Evolutionary conservation across 1,140 invertebrate species (phyloP).

Genomic region (Aphidius gifuensis): DNA sequence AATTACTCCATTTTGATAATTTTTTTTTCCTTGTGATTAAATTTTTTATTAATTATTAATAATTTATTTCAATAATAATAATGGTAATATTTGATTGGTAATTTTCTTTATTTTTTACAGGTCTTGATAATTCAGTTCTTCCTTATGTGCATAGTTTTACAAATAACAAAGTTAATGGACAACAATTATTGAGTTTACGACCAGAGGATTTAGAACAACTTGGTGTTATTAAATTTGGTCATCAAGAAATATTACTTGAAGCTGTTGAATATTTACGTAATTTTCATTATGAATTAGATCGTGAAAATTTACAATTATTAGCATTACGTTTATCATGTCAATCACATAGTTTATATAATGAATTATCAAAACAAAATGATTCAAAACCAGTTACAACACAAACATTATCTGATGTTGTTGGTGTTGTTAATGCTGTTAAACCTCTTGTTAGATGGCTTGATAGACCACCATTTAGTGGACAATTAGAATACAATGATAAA

Average conservation of each 20-base stretch:
- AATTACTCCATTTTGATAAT: slow-evolving; percentile 11
- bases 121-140: slow-evolving; percentile 76
- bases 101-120: slow-evolving; percentile 47
- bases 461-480: slow-evolving; percentile 68
- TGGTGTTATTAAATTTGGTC: slow-evolving; percentile 79
- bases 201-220: slow-evolving; percentile 85
- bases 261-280: slow-evolving; percentile 84
- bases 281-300: slow-evolving; percentile 86
- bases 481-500: slow-evolving; percentile 66
- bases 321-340: slow-evolving; percentile 81
- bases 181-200: slow-evolving; percentile 76
- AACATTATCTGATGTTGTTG: slow-evolving; percentile 78
- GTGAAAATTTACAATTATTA: slow-evolving; percentile 86
- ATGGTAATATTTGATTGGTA: too few species aligned
- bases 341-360: slow-evolving; percentile 76
- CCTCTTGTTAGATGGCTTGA: slow-evolving; percentile 85
- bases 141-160: slow-evolving; percentile 80
- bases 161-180: slow-evolving; percentile 77
- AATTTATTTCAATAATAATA: too few species aligned
- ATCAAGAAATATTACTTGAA: slow-evolving; percentile 89
- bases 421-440: slow-evolving; percentile 80
- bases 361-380: slow-evolving; percentile 61
- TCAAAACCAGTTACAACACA: slow-evolving; percentile 73
- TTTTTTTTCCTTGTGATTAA: too few species aligned
- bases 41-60: too few species aligned